A percentile compares a stretch with the other conserved stretches of the same genome.
phyloP scores from a whole-genome alignment of 2,797 vertebrate species.

The Avahi laniger region DNA sequence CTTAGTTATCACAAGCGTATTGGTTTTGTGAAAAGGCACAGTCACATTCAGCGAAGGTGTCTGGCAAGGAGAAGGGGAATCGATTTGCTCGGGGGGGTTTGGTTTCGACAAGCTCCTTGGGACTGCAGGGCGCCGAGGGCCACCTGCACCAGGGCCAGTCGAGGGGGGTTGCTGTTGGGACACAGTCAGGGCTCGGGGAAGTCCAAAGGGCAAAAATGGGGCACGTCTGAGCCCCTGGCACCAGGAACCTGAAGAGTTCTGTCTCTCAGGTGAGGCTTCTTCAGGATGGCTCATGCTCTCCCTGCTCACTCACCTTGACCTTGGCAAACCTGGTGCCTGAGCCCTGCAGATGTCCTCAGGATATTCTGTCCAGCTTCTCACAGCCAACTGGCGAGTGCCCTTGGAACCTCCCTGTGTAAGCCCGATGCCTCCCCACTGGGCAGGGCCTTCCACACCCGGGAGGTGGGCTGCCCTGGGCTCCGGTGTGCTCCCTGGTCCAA shows the following conservation, averaged over 20 bases:
- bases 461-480: background rate
- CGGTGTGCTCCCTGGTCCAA: background rate
- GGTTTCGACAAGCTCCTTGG: background rate
- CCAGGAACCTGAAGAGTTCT: background rate
- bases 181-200: background rate
- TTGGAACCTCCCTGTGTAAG: background rate
- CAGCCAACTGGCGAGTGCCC: background rate
- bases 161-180: background rate
- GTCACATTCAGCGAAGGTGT: background rate
- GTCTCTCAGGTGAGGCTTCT: background rate
- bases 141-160: background rate
- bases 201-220: background rate
- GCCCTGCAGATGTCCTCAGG: background rate
- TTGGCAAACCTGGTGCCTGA: background rate
- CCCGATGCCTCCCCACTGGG: background rate
- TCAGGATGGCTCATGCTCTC: background rate
- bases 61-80: background rate
- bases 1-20: background rate
- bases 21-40: background rate
- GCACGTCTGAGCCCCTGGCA: background rate
- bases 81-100: background rate
- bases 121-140: rapidly evolving
- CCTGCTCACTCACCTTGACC: background rate
- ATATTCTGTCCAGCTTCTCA: background rate
- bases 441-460: background rate